These are phyloP conservation scores for Thunnus maccoyii DNA, from an alignment of 2,113 vertebrate genomes.

Conservation along the genomic window DNA sequence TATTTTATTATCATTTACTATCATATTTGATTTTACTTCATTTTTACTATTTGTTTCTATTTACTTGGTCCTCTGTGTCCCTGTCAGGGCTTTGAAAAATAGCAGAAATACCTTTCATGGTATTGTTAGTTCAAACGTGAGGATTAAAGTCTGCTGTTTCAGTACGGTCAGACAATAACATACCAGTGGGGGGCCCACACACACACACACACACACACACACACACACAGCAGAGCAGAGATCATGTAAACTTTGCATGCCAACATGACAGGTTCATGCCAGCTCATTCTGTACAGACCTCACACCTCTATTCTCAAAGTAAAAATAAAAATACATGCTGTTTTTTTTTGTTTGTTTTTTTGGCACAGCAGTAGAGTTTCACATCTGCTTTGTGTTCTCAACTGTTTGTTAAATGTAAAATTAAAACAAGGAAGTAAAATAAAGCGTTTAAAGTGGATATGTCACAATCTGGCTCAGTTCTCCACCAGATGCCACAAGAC, in stretches of 20 bases:
- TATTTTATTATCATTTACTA: not conserved
- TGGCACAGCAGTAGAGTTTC: not conserved
- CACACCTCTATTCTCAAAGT: not conserved
- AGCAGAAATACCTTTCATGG: conserved; percentile 42
- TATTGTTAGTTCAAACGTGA: conserved; percentile 40
- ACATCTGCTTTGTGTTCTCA: conserved; percentile 2
- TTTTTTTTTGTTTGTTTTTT: not conserved
- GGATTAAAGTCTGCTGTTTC: conserved; percentile 35
- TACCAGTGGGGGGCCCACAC: conserved; percentile 37
- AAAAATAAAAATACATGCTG: not conserved
- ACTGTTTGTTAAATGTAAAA: not conserved
- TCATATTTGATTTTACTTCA: not conserved
- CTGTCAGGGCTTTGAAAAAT: conserved; percentile 29
- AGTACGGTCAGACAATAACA: conserved; percentile 61
- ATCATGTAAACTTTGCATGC: conserved; percentile 55
- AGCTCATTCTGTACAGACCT: conserved; percentile 20
- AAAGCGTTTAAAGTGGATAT: not conserved
- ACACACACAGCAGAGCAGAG: conserved; percentile 25
- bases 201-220: conserved; percentile 7
- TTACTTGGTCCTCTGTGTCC: not conserved
- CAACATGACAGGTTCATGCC: conserved; percentile 36
- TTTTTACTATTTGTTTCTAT: not conserved
- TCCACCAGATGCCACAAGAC: too few species aligned
- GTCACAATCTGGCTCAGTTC: too few species aligned
- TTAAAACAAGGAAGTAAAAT: not conserved